These are phyloP conservation scores for Cydia fagiglandana DNA, from an alignment of 1,140 invertebrate genomes.

Conservation along the genomic window DNA sequence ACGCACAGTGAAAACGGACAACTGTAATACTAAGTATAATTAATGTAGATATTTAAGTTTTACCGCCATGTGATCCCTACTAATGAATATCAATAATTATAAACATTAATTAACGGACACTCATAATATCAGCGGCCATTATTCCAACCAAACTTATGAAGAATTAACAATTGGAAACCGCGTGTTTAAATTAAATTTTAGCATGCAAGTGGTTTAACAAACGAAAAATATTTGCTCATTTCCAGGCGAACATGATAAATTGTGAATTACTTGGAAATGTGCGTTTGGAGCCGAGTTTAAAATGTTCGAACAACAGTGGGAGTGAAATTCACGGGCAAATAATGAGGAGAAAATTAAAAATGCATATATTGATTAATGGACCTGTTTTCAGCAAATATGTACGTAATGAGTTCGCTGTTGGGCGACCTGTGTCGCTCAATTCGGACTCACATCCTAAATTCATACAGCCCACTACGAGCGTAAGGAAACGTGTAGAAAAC, in stretches of 20 bases:
- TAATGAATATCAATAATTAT: not conserved
- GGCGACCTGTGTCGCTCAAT: constrained; percentile 26
- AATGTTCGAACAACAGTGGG: constrained; percentile 68
- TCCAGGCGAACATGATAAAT: constrained; percentile 75
- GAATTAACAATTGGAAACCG: constrained; percentile 59
- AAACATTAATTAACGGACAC: not conserved
- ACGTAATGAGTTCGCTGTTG: constrained; percentile 56
- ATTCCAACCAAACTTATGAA: constrained; percentile 31
- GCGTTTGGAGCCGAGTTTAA: constrained; percentile 73
- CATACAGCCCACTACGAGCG: not conserved
- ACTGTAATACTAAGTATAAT: too few species aligned
- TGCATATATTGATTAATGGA: constrained; percentile 79
- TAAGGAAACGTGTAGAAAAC: not conserved
- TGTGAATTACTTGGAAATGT: constrained; percentile 77
- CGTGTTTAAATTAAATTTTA: constrained; percentile 71
- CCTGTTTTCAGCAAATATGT: constrained; percentile 71
- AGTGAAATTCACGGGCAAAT: constrained; percentile 76
- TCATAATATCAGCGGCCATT: not conserved
- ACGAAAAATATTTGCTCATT: constrained; percentile 78
- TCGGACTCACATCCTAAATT: not conserved
- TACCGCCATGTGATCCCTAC: not conserved
- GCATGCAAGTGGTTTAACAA: constrained; percentile 75
- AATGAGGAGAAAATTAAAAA: constrained; percentile 77
- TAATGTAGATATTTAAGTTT: not conserved
- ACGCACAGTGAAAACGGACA: too few species aligned